These are phyloP conservation scores for Chelon labrosus DNA, from an alignment of 2,797 vertebrate genomes.

Conservation along the genomic window DNA sequence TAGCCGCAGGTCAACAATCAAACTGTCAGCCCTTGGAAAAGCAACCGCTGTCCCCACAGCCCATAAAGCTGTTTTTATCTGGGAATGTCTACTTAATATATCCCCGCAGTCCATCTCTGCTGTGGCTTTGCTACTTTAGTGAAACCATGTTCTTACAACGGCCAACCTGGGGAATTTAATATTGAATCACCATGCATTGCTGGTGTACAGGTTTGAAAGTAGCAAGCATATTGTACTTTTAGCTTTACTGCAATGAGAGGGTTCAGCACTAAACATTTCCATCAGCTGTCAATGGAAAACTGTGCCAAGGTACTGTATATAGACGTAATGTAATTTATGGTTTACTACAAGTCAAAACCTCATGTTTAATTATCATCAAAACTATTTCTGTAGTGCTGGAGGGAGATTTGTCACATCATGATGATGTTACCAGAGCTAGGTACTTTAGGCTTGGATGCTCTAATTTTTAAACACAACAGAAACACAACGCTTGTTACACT, in stretches of 20 bases:
- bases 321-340: no score
- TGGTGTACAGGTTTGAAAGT: constrained; percentile 2
- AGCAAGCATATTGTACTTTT: background rate
- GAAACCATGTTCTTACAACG: constrained; percentile 15
- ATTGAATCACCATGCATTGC: background rate
- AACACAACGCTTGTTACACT: no score
- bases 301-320: background rate
- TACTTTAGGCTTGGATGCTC: no score
- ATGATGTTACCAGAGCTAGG: no score
- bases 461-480: no score
- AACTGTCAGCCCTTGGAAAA: constrained; percentile 41
- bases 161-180: constrained; percentile 1
- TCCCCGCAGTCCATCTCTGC: constrained; percentile 34
- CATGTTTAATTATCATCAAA: no score
- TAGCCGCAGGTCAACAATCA: constrained; percentile 51
- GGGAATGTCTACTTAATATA: constrained; percentile 35
- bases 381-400: no score
- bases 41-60: constrained; percentile 48
- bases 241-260: background rate
- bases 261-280: background rate
- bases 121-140: constrained; percentile 7
- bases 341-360: no score
- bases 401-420: no score
- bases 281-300: constrained; percentile 12
- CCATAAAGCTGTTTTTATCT: constrained; percentile 33